Base-by-base conservation (phyloP, 1,140 invertebrate species). In the Aphis gossypii region DNA sequence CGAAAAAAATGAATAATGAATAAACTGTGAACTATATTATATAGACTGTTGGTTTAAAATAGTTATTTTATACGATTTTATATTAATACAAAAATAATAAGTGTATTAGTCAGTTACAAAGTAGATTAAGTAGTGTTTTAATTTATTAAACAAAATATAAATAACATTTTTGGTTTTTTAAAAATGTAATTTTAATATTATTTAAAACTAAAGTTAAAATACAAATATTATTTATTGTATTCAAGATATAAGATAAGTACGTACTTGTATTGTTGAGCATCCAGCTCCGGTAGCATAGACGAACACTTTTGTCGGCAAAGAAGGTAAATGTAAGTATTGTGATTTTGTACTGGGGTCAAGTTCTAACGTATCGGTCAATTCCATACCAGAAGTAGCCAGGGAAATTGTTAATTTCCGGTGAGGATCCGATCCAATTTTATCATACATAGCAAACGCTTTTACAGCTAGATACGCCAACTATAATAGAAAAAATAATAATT, bases 261-360 rank as follows among this genome's bases (percentile, higher is more conserved):
- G 94, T 94, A 96, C 96, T 95, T 96, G 96, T 8, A 96, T 96
- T 83, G 96, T 97, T 68, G 96, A 96, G 94, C 96, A 97, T 0
- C 96, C 96, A 48, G 96, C 96, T 48, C 96, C 96, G 23, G 96
- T 97, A 30, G 96, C 96, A 94, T 97, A 97, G 21, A 97, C 96
- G 94, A 97, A 97, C 1, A 97, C 96, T 95, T 96, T 96, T 18
- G 96, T 97, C 0, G 96, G 96, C 54, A 97, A 94, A 14, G 96
- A 96, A 2, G 96, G 96, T 23, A 97, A 94, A 94, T 96, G 96
- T 21, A 97, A 95, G 0, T 95, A 95, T 82, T 96, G 95, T 0
- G 96, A 95, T n/a, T 95, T 95, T 90, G 96, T 96, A 44, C 95
- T 95, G 0, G 96, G 95, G 94, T 96, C 95, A 4, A 97, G 95